These are phyloP conservation scores for Ascaphus truei DNA, from an alignment of 2,113 vertebrate species.

Conservation along the genomic window DNA sequence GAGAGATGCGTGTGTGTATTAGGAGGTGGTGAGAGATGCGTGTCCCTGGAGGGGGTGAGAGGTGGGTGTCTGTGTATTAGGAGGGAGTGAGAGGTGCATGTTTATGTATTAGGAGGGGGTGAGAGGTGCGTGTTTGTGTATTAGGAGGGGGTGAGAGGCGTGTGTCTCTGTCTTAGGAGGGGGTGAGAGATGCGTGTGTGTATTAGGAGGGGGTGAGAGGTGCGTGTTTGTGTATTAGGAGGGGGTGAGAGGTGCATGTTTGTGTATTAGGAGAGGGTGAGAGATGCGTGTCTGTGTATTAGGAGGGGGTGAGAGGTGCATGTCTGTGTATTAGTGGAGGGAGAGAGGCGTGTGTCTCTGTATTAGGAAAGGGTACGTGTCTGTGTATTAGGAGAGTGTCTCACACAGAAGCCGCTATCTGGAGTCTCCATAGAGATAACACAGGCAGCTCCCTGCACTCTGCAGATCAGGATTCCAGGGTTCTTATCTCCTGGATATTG, in stretches of 20 bases:
- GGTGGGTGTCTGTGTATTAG: background rate
- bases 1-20: background rate
- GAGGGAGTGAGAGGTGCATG: background rate
- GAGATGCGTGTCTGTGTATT: background rate
- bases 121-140: background rate
- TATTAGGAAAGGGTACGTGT: background rate
- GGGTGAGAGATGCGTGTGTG: background rate
- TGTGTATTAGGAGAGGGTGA: background rate
- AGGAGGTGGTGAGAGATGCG: too few relatives aligned
- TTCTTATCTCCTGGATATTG: slow-evolving; percentile 5
- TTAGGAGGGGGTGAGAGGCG: background rate
- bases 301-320: background rate
- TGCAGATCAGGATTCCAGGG: background rate
- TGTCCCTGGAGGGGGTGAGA: background rate
- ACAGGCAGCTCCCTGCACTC: background rate
- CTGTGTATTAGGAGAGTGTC: background rate
- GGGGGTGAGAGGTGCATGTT: background rate
- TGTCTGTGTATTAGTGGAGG: background rate
- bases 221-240: background rate
- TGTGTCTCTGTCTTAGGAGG: too few relatives aligned
- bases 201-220: background rate
- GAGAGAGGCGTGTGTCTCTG: background rate
- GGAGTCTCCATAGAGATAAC: background rate
- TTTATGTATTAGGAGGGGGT: background rate
- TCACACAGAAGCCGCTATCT: too few relatives aligned